phyloP scores from a whole-genome alignment of 2,888 invertebrate species.

The Macroteleia sp. region DNA sequence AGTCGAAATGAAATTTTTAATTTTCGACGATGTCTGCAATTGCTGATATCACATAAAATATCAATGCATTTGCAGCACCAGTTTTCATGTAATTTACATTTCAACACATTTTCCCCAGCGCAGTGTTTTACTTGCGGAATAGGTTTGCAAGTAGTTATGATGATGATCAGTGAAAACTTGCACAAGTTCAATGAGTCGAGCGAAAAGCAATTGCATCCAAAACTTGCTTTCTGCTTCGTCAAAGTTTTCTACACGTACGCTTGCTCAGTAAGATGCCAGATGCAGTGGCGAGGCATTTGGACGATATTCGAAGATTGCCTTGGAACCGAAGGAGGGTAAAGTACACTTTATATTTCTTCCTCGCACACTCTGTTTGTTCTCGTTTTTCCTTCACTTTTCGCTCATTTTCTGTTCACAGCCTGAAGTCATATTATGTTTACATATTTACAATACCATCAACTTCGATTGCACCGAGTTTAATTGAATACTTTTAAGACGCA shows the following conservation, averaged over 20 bases:
- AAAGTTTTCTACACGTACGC: conserved; percentile 84
- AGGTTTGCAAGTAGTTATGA: conserved; percentile 50
- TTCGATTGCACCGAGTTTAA: no score
- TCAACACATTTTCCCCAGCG: conserved; percentile 41
- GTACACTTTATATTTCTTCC: conserved; percentile 42
- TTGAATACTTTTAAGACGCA: no score
- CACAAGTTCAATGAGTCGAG: conserved; percentile 63
- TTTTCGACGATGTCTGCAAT: conserved; percentile 17
- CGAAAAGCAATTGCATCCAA: conserved; percentile 40
- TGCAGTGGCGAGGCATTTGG: conserved; percentile 86
- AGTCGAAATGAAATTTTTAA: no score
- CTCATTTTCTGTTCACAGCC: conserved; percentile 18
- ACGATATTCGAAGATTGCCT: conserved; percentile 78
- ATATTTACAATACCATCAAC: conserved; percentile 24
- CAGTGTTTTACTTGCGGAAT: conserved; percentile 41
- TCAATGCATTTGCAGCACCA: conserved; percentile 21
- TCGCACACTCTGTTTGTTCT: conserved; percentile 27
- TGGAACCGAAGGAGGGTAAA: conserved; percentile 66
- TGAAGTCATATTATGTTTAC: conserved; percentile 27
- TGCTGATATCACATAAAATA: conserved; percentile 12
- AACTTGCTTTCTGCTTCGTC: conserved; percentile 65
- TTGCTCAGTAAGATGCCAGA: conserved; percentile 84
- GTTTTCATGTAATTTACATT: conserved; percentile 51
- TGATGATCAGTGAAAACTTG: conserved; percentile 53
- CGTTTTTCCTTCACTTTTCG: conserved; percentile 22